These are phyloP conservation scores for Caenorhabditis latens DNA, from an alignment of 1,140 invertebrate species.

Conservation along the genomic window DNA sequence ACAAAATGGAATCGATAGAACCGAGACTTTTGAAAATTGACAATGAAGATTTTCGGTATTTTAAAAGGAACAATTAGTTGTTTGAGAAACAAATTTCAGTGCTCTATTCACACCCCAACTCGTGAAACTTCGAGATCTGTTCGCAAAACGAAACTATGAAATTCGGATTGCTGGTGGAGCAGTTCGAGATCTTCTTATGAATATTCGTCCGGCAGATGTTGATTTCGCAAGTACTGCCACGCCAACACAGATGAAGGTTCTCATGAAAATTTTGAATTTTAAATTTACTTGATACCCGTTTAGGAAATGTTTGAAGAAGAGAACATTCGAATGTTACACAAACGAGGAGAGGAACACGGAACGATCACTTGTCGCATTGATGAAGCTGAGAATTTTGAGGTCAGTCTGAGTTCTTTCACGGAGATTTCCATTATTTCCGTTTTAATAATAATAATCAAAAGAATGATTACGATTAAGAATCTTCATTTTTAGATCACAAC, in stretches of 20 bases:
- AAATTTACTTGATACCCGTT: too few relatives aligned
- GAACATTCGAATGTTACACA: constrained; percentile 91
- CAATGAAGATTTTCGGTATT: constrained; percentile 56
- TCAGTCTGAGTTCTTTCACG: not conserved
- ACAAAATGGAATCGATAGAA: constrained; percentile 19
- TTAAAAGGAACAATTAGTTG: not conserved
- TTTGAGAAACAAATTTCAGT: constrained; percentile 80
- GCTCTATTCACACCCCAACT: constrained; percentile 88
- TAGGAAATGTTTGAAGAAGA: constrained; percentile 87
- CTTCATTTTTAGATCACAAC: constrained; percentile 33
- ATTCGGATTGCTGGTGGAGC: constrained; percentile 91
- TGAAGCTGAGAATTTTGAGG: constrained; percentile 81
- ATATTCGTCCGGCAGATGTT: constrained; percentile 88
- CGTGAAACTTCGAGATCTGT: constrained; percentile 83
- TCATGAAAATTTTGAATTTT: too few relatives aligned
- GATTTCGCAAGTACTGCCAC: constrained; percentile 98
- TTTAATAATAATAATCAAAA: constrained; percentile 71
- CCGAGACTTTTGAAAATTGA: constrained; percentile 48
- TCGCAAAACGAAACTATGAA: constrained; percentile 85
- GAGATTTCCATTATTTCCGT: too few relatives aligned
- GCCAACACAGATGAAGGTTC: constrained; percentile 90
- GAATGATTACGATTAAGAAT: constrained; percentile 31
- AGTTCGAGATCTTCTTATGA: constrained; percentile 91
- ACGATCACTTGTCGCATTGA: constrained; percentile 97
- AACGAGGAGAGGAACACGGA: constrained; percentile 94